phyloP scores from a whole-genome alignment of 2,113 vertebrate species.

The Oreamnos americanus region DNA sequence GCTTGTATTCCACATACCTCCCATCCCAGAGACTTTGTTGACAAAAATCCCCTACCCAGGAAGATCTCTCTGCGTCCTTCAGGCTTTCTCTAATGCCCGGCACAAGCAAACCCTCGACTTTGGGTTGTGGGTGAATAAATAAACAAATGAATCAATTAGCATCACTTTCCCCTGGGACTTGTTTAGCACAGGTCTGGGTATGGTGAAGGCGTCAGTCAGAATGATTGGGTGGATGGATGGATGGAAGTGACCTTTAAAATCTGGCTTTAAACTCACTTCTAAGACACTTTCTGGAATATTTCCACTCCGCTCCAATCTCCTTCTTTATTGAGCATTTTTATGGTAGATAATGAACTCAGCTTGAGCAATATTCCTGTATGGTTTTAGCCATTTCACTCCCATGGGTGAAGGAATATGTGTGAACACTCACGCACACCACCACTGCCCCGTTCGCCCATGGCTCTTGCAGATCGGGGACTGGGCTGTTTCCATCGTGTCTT shows the following conservation, averaged over 20 bases:
- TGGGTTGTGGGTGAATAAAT: neutral
- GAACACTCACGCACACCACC: neutral
- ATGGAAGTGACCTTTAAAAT: neutral
- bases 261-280: neutral
- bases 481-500: neutral
- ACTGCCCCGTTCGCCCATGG: neutral
- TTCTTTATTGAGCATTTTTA: neutral
- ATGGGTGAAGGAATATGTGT: accelerated
- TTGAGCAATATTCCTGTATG: neutral
- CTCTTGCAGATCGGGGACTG: neutral
- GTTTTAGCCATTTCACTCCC: neutral
- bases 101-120: neutral
- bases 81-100: neutral
- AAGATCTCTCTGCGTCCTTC: accelerated
- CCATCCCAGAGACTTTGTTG: neutral
- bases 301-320: neutral
- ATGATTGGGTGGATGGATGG: too few species aligned
- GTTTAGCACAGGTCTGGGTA: neutral
- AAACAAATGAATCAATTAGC: neutral
- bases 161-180: neutral
- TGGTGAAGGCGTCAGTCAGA: neutral
- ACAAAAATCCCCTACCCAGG: neutral
- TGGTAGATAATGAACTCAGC: neutral
- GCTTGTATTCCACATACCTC: neutral
- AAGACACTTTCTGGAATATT: neutral